Evolutionary conservation across 2,888 invertebrate genomes (phyloP).

Genomic region (Amblyteles armatorius): DNA sequence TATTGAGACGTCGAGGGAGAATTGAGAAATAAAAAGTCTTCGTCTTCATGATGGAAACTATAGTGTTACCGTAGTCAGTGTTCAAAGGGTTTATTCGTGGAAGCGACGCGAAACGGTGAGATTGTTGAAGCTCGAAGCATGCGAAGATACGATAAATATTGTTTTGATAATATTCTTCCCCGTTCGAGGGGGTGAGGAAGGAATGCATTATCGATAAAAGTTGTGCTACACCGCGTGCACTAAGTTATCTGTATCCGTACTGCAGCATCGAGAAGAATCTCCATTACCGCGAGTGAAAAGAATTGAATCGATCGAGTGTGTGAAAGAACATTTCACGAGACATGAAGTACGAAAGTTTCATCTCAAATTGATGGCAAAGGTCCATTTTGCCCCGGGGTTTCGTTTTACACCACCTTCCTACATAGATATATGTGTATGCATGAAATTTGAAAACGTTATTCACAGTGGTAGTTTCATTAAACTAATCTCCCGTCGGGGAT

Average conservation of each 20-base stretch:
- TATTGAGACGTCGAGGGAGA: background rate
- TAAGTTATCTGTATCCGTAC: background rate
- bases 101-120: slow-evolving; percentile 13
- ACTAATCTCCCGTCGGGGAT: background rate
- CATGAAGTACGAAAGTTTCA: background rate
- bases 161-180: slow-evolving; percentile 49
- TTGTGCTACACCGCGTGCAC: slow-evolving; percentile 2
- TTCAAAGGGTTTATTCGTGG: slow-evolving; percentile 49
- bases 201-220: slow-evolving; percentile 54
- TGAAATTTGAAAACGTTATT: slow-evolving; percentile 34
- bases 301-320: slow-evolving; percentile 32
- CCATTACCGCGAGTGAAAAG: slow-evolving; percentile 44
- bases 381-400: no score
- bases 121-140: slow-evolving; percentile 29
- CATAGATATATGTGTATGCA: background rate
- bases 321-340: no score
- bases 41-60: background rate
- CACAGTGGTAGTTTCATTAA: background rate
- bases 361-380: background rate
- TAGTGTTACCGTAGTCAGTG: slow-evolving; percentile 47
- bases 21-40: background rate
- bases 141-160: slow-evolving; percentile 45
- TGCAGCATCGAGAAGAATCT: slow-evolving; percentile 36
- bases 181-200: slow-evolving; percentile 7
- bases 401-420: background rate